Base-by-base conservation (phyloP, 2,797 vertebrate species). In the Oryzias sinensis region DNA sequence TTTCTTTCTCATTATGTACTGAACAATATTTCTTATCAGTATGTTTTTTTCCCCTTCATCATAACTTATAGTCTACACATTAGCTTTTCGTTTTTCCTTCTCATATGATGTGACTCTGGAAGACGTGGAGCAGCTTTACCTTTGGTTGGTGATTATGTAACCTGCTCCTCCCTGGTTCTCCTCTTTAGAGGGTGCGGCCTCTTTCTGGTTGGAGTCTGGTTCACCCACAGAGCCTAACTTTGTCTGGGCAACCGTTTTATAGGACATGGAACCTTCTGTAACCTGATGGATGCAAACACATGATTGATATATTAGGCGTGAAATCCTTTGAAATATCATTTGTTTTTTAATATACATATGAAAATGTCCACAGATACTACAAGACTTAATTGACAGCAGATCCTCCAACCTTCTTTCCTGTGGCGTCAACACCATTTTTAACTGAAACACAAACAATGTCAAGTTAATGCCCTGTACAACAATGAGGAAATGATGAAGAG, bases 81-180 rank as follows among this genome's bases (percentile, higher is more conserved):
- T 37, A 11, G 3, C 29, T 37, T 37, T 22, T 37, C 6, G 27
- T 29, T 29, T 37, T 11, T 13, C 2, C 33, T 37, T 37, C 33
- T 37, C 9, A 11, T 9, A 37, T 11, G 33, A 37, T 37, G 8
- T 11, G 33, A 37, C 13, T 37, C 33, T 37, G 2, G 9, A 37
- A 37, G 11, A 9, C 2, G 24, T 11, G 43, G 15, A 27, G 13
- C 0, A 2, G 1, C 24, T 81, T 83, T 83, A 98, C 96, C 94
- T 96, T 77, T 95, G 94, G 74, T 96, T 92, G 0, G 95, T 94
- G 72, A 95, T 50, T 27, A 96, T 92, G 89, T 94, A 96, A 74
- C 33, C 76, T 58, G 2, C 46, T 49, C 56, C 63, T 51, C 20
- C 66, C 37, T 5, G 70, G 25, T 37, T 29, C 2, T 40, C 40